Conservation (phyloP, 2,113 vertebrate genomes). For the Saimiri boliviensis region DNA sequence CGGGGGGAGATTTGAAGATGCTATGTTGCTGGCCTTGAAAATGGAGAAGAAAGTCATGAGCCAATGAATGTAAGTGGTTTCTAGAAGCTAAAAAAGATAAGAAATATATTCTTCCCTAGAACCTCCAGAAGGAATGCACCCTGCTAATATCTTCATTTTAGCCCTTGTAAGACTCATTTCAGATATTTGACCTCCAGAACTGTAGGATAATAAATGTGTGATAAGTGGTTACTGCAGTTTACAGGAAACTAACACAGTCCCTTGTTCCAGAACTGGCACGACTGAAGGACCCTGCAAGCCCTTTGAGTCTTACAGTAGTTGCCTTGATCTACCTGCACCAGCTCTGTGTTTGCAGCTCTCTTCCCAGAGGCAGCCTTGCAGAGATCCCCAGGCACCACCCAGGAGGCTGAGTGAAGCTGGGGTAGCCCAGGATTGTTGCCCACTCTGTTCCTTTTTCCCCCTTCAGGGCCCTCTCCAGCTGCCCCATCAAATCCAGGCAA, state of each 20-base stretch:
- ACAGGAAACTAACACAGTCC: background rate
- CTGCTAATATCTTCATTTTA: background rate
- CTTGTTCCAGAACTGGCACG: background rate
- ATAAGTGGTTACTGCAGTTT: background rate
- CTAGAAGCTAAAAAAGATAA: background rate
- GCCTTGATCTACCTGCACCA: too few relatives aligned
- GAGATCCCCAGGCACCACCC: background rate
- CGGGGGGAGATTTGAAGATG: background rate
- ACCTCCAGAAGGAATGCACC: background rate
- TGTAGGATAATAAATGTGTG: background rate
- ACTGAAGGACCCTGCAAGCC: background rate
- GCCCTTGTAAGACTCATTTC: background rate
- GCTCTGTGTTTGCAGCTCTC: background rate
- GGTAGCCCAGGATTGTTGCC: background rate
- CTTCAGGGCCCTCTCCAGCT: background rate
- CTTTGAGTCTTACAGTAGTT: background rate
- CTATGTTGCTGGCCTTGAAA: background rate
- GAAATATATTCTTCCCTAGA: background rate
- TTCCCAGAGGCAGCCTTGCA: background rate
- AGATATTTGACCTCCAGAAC: background rate
- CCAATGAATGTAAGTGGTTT: background rate
- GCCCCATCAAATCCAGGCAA: background rate
- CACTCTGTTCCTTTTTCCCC: background rate
- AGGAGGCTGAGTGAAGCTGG: too few relatives aligned
- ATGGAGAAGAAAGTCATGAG: background rate